A percentile compares a stretch with the other conserved stretches of the same genome.
These are phyloP conservation scores for Incurvaria masculella DNA, from an alignment of 2,888 invertebrate genomes.

Conservation along the genomic window DNA sequence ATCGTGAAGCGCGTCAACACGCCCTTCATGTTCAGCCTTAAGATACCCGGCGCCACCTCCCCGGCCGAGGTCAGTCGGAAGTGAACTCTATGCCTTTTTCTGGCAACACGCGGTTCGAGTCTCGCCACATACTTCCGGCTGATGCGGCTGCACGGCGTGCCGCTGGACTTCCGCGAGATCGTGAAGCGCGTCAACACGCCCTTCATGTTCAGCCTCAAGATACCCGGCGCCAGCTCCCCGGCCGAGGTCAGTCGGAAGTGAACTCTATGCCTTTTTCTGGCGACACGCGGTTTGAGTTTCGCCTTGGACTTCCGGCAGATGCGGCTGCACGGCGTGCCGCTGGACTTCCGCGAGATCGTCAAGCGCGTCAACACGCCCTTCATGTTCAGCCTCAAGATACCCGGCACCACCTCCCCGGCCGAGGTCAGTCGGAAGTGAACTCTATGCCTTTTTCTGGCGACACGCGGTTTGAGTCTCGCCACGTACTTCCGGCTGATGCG, in stretches of 20 bases:
- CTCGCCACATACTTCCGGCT: constrained; percentile 71
- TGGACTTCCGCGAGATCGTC: constrained; percentile 68
- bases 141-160: constrained; percentile 64
- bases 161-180: constrained; percentile 66
- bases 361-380: constrained; percentile 73
- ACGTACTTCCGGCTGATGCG: constrained; percentile 69
- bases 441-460: too few species aligned
- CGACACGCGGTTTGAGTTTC: constrained; percentile 65
- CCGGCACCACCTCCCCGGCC: constrained; percentile 34
- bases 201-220: constrained; percentile 62
- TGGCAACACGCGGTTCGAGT: constrained; percentile 65
- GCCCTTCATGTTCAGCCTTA: constrained; percentile 65
- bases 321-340: constrained; percentile 62
- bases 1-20: constrained; percentile 72
- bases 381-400: constrained; percentile 58
- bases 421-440: too few species aligned
- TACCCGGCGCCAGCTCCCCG: constrained; percentile 28
- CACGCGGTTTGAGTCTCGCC: constrained; percentile 56
- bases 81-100: too few species aligned
- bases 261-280: too few species aligned
- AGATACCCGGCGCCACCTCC: constrained; percentile 31
- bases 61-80: constrained; percentile 59
- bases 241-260: constrained; percentile 63
- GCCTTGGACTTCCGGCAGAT: constrained; percentile 69
- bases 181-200: constrained; percentile 71